Base-by-base conservation (phyloP, 2,888 invertebrate genomes). In the Callosobruchus maculatus region DNA sequence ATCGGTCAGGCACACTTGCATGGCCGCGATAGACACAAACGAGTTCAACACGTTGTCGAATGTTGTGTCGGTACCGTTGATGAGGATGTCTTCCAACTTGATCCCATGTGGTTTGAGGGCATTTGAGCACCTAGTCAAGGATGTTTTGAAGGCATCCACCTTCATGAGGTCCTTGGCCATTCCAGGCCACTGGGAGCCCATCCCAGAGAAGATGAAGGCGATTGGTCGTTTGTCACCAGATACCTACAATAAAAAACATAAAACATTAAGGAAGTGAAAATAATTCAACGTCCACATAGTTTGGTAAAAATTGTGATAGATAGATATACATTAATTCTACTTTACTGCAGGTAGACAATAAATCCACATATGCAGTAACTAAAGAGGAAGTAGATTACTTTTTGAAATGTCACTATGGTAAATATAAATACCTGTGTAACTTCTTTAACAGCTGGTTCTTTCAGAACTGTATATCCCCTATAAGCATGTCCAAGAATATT, bases 161-260 rank as follows among this genome's bases (percentile, higher is more conserved):
- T 90, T 88, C 92, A 98, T 93, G 79, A 99, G 90, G 75, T 93
- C 91, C 84, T 93, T 93, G 20, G 93, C 98, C 98, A 99, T 99
- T 82, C 96, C 97, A 71, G 95, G 91, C 98, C 98, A 99, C 88
- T 99, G 99, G 68, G 96, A 94, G 20, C 99, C 99, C 99, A 99
- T 99, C 75, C 99, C 99, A 70, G 97, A 94, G 88, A 97, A 99
- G 77, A 99, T 91, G 87, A 92, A 99, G 96, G 98, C 99, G 73
- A 98, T 88, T 0, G 98, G 97, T 20, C 95, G 91, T 77, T 91
- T 90, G 68, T 93, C 93, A 20, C 89, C 88, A 13, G 87, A 85
- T 3, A 87, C 85, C 49, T 49, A 13, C 49, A 49, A 49, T 1
- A 13, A 49, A 18, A 49, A 49, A 26, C 2, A 26, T 26, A 26